These are phyloP conservation scores for Agrypnia vestita DNA, from an alignment of 1,140 invertebrate species.

Conservation along the genomic window DNA sequence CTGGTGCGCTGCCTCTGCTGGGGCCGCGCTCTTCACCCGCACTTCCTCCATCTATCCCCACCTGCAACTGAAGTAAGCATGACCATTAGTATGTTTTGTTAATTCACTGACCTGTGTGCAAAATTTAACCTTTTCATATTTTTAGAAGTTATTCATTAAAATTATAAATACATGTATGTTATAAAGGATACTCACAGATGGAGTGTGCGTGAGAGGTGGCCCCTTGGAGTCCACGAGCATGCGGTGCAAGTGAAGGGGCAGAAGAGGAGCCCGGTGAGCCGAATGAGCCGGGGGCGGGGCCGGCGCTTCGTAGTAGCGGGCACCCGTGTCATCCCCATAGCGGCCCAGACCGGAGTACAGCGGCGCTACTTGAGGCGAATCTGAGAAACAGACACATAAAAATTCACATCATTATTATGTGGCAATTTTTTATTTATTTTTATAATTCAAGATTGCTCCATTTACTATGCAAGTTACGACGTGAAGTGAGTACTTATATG, in stretches of 20 bases:
- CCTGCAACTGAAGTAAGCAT: conserved; percentile 13
- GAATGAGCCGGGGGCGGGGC: conserved; percentile 77
- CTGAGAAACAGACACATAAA: conserved; percentile 61
- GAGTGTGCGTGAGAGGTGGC: conserved; percentile 1
- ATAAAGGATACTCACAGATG: conserved; percentile 19
- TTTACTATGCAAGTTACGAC: no score
- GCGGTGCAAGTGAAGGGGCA: conserved; percentile 43
- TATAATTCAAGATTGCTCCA: no score
- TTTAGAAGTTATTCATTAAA: no score
- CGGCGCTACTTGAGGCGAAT: conserved; percentile 80
- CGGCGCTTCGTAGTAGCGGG: conserved; percentile 71
- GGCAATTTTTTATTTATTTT: no score
- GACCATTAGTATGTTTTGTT: neutral
- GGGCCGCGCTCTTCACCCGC: conserved; percentile 63
- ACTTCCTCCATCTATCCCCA: conserved; percentile 62
- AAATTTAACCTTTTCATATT: no score
- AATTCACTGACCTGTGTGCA: no score
- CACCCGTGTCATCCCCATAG: conserved; percentile 66
- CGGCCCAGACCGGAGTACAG: conserved; percentile 67
- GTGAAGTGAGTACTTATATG: no score
- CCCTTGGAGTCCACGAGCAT: conserved; percentile 42
- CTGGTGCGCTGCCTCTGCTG: conserved; percentile 61
- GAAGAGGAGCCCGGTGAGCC: conserved; percentile 54
- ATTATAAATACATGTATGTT: neutral
- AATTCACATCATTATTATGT: neutral